These are phyloP conservation scores for Chymomyza costata DNA, from an alignment of 1,140 invertebrate genomes.

Conservation along the genomic window DNA sequence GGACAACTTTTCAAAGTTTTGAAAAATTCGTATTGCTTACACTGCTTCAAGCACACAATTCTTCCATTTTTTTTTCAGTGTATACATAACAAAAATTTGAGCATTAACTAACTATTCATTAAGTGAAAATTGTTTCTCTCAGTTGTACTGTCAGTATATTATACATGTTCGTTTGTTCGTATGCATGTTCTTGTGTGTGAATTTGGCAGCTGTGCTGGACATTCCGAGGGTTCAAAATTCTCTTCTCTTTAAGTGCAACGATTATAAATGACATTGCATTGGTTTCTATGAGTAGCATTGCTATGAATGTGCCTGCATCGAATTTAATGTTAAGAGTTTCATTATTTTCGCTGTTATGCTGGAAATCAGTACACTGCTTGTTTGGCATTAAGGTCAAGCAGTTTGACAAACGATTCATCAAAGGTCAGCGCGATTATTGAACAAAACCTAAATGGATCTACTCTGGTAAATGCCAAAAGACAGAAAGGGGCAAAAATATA, in stretches of 20 bases:
- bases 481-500: no score
- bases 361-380: conserved; percentile 38
- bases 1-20: no score
- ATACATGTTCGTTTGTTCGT: conserved; percentile 14
- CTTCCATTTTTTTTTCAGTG: no score
- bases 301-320: conserved; percentile 58
- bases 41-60: no score
- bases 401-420: conserved; percentile 6
- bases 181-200: conserved; percentile 26
- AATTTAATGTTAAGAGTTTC: no score
- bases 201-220: conserved; percentile 40
- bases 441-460: no score
- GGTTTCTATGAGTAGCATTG: conserved; percentile 19
- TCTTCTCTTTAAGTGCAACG: conserved; percentile 39
- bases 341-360: conserved; percentile 22
- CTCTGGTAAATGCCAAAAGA: no score
- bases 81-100: no score
- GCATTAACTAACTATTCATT: conserved; percentile 38
- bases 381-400: conserved; percentile 31
- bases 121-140: conserved; percentile 52
- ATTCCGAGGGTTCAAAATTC: conserved; percentile 3
- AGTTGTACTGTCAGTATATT: conserved; percentile 17
- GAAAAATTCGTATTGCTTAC: no score
- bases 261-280: conserved; percentile 71
- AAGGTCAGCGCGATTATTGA: no score